A percentile compares a stretch with the other conserved stretches of the same genome.
Conservation (phyloP, 2,888 invertebrate genomes). For the Muschampia plurimacula region DNA sequence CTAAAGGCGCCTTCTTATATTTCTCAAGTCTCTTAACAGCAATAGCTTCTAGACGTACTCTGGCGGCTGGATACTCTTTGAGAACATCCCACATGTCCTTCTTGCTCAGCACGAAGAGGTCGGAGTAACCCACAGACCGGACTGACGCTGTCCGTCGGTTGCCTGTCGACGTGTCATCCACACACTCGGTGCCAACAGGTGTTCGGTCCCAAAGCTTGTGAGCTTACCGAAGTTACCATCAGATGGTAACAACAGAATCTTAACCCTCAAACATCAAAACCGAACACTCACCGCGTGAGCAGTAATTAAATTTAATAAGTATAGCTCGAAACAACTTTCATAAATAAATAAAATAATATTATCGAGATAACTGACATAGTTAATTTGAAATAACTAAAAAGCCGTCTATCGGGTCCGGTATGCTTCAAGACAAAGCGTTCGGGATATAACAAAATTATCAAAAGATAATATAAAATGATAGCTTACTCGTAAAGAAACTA, state of each 20-base stretch:
- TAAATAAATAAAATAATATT: slow-evolving; percentile 60
- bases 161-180: slow-evolving; percentile 90
- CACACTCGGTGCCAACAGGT: slow-evolving; percentile 84
- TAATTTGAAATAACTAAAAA: slow-evolving; percentile 67
- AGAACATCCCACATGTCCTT: slow-evolving; percentile 99
- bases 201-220: slow-evolving; percentile 61
- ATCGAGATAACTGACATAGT: slow-evolving; percentile 56
- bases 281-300: slow-evolving; percentile 61
- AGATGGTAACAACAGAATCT: slow-evolving; percentile 49
- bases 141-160: slow-evolving; percentile 99
- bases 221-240: slow-evolving; percentile 54
- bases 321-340: slow-evolving; percentile 47
- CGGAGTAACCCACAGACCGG: slow-evolving; percentile 98
- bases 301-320: slow-evolving; percentile 45
- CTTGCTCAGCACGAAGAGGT: slow-evolving; percentile 99
- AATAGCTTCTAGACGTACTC: slow-evolving; percentile 97
- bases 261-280: slow-evolving; percentile 56
- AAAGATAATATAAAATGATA: slow-evolving; percentile 50
- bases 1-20: slow-evolving; percentile 97
- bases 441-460: slow-evolving; percentile 57
- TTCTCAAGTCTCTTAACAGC: slow-evolving; percentile 99
- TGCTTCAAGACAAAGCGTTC: slow-evolving; percentile 77
- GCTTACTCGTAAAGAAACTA: slow-evolving; percentile 66
- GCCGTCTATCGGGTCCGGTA: slow-evolving; percentile 69
- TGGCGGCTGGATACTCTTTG: slow-evolving; percentile 97